Base-by-base conservation (phyloP, 2,797 vertebrate genomes). In the Phoeniculus purpureus region DNA sequence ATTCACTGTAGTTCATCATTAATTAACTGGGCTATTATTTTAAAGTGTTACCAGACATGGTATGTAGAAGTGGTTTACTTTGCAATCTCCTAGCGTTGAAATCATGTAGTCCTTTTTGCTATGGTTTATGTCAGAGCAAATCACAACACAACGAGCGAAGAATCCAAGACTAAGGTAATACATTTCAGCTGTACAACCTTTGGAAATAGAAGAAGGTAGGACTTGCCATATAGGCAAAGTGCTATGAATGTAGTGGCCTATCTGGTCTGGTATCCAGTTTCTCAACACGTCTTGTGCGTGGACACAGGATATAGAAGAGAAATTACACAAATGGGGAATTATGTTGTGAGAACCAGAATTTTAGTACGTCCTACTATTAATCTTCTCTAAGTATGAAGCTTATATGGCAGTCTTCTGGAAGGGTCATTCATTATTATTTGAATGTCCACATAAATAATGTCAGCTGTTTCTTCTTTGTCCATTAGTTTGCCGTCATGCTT, bases 31-130 rank as follows among this genome's bases (percentile, higher is more conserved):
- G 94, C 95, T 96, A 97, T 98, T 98, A 98, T 97, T 97, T 95
- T 97, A 97, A 98, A 98, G 97, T 98, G 97, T 98, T 98, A 97
- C 97, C 97, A 98, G 97, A 97, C 97, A 96, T 97, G 97, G 97
- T 97, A 98, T 98, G 97, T 96, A 97, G 97, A 97, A 97, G 97
- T 97, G 97, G 97, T 98, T 98, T 98, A 97, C 94, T 97, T 97
- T 97, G 96, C 96, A 94, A 97, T 96, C 96, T 96, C 94, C 94
- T 96, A 96, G 96, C 96, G 96, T 96, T 97, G 97, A 97, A 97
- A 97, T 97, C 94, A 94, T 95, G 97, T 96, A 94, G 89, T 89
- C 87, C 94, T 51, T 96, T 96, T 96, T 95, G 94, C 93, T 94
- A 97, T 97, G 97, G 96, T 97, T 97, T 97, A 95, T 97, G 95